Conservation (phyloP, 2,888 invertebrate genomes). For the Graphium colonna region DNA sequence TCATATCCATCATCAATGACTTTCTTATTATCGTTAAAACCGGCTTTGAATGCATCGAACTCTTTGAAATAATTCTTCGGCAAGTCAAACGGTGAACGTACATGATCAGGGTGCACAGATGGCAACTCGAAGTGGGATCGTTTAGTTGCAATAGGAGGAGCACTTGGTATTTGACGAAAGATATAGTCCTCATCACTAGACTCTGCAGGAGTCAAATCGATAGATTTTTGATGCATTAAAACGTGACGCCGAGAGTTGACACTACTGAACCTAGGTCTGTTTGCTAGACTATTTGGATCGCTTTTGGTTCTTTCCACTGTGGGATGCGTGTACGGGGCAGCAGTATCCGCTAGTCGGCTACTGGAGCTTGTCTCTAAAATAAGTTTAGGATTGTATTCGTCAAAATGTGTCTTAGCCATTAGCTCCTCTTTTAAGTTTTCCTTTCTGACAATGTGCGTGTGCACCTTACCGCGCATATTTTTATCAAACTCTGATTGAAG, state of each 20-base stretch:
- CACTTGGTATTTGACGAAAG: conserved; percentile 87
- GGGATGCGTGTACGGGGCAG: conserved; percentile 82
- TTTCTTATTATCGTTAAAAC: conserved; percentile 74
- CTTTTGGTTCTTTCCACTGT: conserved; percentile 92
- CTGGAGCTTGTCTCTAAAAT: conserved; percentile 77
- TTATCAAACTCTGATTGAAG: conserved; percentile 83
- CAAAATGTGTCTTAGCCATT: conserved; percentile 84
- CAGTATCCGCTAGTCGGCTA: conserved; percentile 71
- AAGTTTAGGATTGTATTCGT: conserved; percentile 86
- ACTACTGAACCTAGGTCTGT: conserved; percentile 85
- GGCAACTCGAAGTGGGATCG: conserved; percentile 85
- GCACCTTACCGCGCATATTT: conserved; percentile 62
- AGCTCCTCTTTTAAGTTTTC: conserved; percentile 82
- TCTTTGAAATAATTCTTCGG: conserved; percentile 87
- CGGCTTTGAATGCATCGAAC: conserved; percentile 80
- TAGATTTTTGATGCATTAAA: conserved; percentile 91
- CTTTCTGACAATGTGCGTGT: conserved; percentile 69
- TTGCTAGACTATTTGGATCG: conserved; percentile 89
- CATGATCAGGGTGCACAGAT: conserved; percentile 76
- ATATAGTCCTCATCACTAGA: conserved; percentile 91
- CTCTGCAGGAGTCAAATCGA: conserved; percentile 91
- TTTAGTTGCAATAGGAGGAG: conserved; percentile 85
- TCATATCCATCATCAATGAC: conserved; percentile 81
- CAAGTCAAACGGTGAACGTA: conserved; percentile 84
- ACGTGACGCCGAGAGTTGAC: conserved; percentile 88